Evolutionary conservation across 2,888 invertebrate species (phyloP).

Genomic region (Rhagium mordax): DNA sequence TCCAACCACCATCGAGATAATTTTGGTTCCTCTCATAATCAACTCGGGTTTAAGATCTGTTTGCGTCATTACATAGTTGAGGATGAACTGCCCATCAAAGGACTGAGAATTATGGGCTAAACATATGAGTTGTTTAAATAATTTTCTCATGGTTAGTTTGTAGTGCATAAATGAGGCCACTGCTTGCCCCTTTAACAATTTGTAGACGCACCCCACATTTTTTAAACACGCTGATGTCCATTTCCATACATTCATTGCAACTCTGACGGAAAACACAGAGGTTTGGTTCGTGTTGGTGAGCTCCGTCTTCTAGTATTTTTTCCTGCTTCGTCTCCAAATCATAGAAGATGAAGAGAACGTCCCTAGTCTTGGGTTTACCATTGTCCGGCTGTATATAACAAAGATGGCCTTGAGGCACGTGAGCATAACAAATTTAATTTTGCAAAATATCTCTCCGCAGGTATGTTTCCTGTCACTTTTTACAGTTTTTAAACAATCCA

Average conservation of each 20-base stretch:
- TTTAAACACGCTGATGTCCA: background rate
- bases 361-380: constrained; percentile 26
- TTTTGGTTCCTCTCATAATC: no score
- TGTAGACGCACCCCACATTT: constrained; percentile 28
- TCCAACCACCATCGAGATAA: no score
- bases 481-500: no score
- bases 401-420: constrained; percentile 5
- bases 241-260: constrained; percentile 24
- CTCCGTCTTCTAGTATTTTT: constrained; percentile 19
- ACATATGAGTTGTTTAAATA: no score
- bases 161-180: background rate
- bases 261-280: constrained; percentile 38
- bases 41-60: no score
- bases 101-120: no score
- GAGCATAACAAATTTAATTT: background rate
- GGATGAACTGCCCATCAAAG: no score
- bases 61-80: no score
- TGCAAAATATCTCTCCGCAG: no score
- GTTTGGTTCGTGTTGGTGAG: constrained; percentile 36
- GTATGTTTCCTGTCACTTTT: no score
- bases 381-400: constrained; percentile 37
- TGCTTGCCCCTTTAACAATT: background rate
- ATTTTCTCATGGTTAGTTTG: background rate
- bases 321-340: constrained; percentile 40
- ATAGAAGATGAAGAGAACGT: constrained; percentile 37